Conservation (phyloP, 2,797 vertebrate genomes). For the Tamandua tetradactyla region DNA sequence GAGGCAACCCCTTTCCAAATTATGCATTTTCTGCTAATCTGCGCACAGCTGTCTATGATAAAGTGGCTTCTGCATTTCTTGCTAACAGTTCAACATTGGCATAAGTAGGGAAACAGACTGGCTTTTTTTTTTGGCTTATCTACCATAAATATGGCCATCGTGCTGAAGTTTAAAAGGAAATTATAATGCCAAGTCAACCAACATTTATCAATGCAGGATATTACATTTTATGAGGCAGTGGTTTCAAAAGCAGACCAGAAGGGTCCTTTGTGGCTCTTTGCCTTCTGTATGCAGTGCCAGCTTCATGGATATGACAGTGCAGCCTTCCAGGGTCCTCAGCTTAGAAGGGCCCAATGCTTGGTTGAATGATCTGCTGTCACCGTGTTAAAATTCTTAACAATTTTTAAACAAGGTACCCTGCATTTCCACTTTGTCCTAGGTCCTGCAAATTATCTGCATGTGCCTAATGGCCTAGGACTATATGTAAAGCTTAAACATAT, state of each 20-base stretch:
- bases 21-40: neutral
- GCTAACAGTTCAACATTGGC: neutral
- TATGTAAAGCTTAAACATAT: neutral
- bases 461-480: neutral
- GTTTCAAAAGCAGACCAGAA: neutral
- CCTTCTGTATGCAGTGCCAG: neutral
- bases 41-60: neutral
- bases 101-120: neutral
- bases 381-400: neutral
- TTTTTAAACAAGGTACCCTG: neutral
- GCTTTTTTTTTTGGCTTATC: neutral
- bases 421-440: neutral
- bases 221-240: neutral
- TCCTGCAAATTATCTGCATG: too few relatives aligned
- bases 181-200: neutral
- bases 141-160: neutral
- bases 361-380: neutral
- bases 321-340: neutral
- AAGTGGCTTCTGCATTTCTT: too few relatives aligned
- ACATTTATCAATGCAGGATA: neutral
- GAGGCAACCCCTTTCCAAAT: neutral
- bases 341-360: neutral
- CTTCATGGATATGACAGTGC: rapidly evolving
- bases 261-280: neutral
- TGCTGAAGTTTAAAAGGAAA: neutral